Evolutionary conservation across 2,113 vertebrate species (phyloP), one percentile per base, ranked within the genome.

Genomic region (Romanogobio albipinnatus): DNA sequence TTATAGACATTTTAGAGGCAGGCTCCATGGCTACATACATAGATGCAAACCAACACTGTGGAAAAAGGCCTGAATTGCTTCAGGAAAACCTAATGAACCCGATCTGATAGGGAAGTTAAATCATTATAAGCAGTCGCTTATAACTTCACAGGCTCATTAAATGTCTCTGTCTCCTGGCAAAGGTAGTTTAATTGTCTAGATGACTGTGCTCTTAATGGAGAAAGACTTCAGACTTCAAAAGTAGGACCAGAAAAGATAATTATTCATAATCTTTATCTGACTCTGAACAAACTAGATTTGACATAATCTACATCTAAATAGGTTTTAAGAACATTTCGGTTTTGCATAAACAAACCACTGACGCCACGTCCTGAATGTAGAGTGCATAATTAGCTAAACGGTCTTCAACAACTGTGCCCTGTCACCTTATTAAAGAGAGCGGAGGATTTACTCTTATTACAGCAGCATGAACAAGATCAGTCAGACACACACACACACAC

Each of bases 341-440:
- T 71, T 11, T 39, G 36, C 43, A 87, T 75, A 84, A 79, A 77
- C 88, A 86, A 91, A 87, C 91, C 87, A 91, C 90, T 89, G 91
- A 88, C 58, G 87, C 91, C 82, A 90, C 91, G 1, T 86, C 85
- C 82, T 70, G 81, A 58, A 89, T 87, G 43, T 8, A 84, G 73
- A 66, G 26, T 8, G 4, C 43, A 36, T 92, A 92, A 93, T 93
- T 91, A 92, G 88, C 88, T 86, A 93, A 92, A 89, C 91, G 86
- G 84, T 85, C 83, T 39, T 39, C 39, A 76, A 89, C 87, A 84
- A 78, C 86, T 85, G 89, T 89, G 84, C 86, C 91, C 45, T 89
- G 90, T 90, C 76, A 86, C 86, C 87, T 86, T 87, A 92, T 89
- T 90, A 88, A 91, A 76, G 85, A n/a, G 22, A 77, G 80, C 84